Evolutionary conservation across 2,113 vertebrate genomes (phyloP), one percentile per base, ranked within the genome.

Genomic region (Rhabdomys dilectus): DNA sequence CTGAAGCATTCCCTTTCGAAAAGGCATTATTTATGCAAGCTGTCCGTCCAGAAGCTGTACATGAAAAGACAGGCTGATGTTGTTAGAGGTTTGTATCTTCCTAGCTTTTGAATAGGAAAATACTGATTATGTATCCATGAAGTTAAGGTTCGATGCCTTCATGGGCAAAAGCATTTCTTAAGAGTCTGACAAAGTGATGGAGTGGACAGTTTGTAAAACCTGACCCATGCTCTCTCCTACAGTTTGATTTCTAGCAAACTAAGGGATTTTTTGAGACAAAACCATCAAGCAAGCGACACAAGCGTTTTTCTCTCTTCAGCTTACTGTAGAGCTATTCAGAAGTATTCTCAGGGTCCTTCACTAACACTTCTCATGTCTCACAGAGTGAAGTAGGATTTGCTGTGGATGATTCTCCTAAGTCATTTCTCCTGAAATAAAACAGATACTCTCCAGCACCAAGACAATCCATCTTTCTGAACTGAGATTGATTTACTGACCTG

Each of bases 181-280:
- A 56, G 31, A 80, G 48, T 66, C 17, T 21, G 31, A 36, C 29
- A n/a, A 39, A 81, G 53, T 88, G 68, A 77, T 60, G 16, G 22
- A 42, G 17, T 89, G 86, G 81, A 81, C 81, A 42, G 81, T 56
- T 87, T 91, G 93, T 88, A 53, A 60, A 77, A 88, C 36, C 4
- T 80, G 7, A 26, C 29, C 13, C 90, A 22, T 39, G 53, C 2
- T 31, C 3, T 5, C 15, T 88, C 75, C 11, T 64, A 12, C 39
- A 76, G 21, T 78, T 92, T 96, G 42, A 77, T 89, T 87, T 88
- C 66, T 92, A 89, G 64, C 88, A 95, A 34, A 62, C 42, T 82
- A 88, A 92, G 39, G 45, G 45, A 29, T 24, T 42, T 68, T 95
- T 97, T 66, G 51, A 90, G 86, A 85, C 17, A 92, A 78, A 94